Evolutionary conservation across 2,113 vertebrate species (phyloP), one percentile per base, ranked within the genome.

Genomic region (Centrocercus urophasianus): DNA sequence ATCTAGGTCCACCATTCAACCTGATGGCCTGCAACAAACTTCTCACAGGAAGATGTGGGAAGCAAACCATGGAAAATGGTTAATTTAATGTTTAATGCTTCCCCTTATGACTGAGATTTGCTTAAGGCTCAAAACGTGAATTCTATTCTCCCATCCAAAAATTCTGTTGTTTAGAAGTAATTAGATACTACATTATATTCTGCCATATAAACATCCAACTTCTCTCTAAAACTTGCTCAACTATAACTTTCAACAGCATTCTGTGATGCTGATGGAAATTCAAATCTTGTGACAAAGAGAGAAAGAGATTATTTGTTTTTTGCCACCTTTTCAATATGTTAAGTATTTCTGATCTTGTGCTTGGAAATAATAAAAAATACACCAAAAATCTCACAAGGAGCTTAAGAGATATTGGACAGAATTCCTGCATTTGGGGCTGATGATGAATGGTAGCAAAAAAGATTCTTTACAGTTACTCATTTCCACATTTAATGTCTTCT

Each of bases 401-500:
- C 15, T 84, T 94, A 24, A 52, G 18, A 65, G 40, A 38, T 79
- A 65, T 8, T 32, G 45, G 30, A 34, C 54, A 28, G 40, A 84
- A 87, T 73, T 70, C 36, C 60, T 83, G 38, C 13, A n/a, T 79
- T 84, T 84, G 65, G 47, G 86, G 13, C 13, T 88, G 47, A 81
- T 48, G 19, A 67, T 27, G 25, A 92, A 57, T 15, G 11, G 13
- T 34, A 65, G 13, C 19, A 47, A 47, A 69, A n/a, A 86, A n/a
- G 18, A 32, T 88, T 92, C 75, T 81, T 38, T 73, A 43, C 30
- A 48, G 30, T 74, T 78, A 61, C 19, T 24, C 90, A 2, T 82
- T 92, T 93, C 70, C 27, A 17, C 30, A 88, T 85, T 90, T 91
- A 91, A 70, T 25, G 83, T 89, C 28, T n/a, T 70, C 67, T 28